A percentile compares a stretch with the other conserved stretches of the same genome.
These are phyloP conservation scores for Formica aserva DNA, from an alignment of 2,888 invertebrate genomes.

Conservation along the genomic window DNA sequence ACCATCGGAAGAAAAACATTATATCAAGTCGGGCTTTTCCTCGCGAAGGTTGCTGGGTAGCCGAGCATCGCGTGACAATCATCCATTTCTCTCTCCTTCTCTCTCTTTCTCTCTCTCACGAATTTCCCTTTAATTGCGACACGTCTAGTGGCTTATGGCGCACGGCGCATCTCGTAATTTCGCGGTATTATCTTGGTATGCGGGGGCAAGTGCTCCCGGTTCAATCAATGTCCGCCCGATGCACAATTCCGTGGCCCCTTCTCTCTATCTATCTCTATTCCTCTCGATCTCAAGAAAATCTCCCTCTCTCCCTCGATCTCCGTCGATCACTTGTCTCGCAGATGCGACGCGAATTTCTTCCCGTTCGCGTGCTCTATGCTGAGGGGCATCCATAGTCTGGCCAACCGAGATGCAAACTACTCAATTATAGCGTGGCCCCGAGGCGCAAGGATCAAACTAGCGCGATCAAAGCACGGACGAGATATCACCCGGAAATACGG, in stretches of 20 bases:
- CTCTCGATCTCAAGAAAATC: not conserved
- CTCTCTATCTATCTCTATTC: slow-evolving; percentile 24
- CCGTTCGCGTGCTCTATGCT: slow-evolving; percentile 68
- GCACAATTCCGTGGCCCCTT: slow-evolving; percentile 54
- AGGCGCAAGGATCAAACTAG: slow-evolving; percentile 76
- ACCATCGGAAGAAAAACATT: not conserved
- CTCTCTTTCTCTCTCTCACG: slow-evolving; percentile 50
- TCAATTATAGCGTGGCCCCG: slow-evolving; percentile 82
- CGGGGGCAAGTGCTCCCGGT: slow-evolving; percentile 81
- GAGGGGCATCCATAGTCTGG: slow-evolving; percentile 64
- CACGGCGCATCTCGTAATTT: slow-evolving; percentile 78
- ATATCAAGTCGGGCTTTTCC: not conserved
- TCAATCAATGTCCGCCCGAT: slow-evolving; percentile 80
- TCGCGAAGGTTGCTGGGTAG: slow-evolving; percentile 6
- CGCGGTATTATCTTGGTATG: slow-evolving; percentile 81
- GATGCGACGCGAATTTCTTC: slow-evolving; percentile 42
- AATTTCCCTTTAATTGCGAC: slow-evolving; percentile 79
- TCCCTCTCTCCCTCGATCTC: slow-evolving; percentile 49
- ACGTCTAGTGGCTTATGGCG: slow-evolving; percentile 74
- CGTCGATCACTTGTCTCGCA: slow-evolving; percentile 36
- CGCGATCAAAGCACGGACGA: slow-evolving; percentile 44
- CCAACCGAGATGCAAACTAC: slow-evolving; percentile 82
- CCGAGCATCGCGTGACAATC: not conserved
- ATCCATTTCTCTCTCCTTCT: slow-evolving; percentile 15
- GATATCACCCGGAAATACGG: slow-evolving; percentile 32